Percentiles rank a stretch among this genome's conserved stretches.
These are phyloP conservation scores for Chloroceryle amazona DNA, from an alignment of 2,797 vertebrate genomes.

Conservation along the genomic window DNA sequence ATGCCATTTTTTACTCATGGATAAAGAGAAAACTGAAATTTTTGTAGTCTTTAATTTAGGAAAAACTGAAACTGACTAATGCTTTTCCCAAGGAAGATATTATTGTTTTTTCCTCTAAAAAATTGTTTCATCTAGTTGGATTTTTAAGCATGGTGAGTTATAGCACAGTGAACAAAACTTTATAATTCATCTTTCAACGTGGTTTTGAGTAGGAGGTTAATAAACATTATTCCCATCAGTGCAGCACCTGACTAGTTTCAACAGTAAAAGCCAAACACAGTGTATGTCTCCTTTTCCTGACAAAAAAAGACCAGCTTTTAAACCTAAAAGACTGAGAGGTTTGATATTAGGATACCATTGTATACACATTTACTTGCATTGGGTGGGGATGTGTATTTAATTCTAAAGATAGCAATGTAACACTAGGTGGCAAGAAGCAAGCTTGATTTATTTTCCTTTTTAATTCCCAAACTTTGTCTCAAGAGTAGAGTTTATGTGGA, in stretches of 20 bases:
- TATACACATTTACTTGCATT: fast-evolving
- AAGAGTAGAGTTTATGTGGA: not conserved
- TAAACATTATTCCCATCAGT: not conserved
- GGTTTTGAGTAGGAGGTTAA: not conserved
- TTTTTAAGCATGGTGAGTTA: not conserved
- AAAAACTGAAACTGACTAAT: not conserved
- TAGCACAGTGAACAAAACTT: not conserved
- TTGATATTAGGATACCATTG: not conserved
- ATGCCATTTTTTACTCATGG: not conserved
- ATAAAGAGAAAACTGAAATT: not conserved
- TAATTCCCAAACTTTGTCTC: not conserved
- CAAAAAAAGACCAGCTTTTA: not conserved
- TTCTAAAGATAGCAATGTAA: not conserved
- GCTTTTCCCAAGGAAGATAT: not conserved
- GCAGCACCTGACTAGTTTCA: not conserved
- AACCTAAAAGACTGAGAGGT: not conserved
- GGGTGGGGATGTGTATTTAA: not conserved
- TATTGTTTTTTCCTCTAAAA: not conserved
- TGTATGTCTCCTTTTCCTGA: not conserved
- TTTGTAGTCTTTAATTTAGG: not conserved
- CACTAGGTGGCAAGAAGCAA: not conserved
- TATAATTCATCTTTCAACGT: not conserved
- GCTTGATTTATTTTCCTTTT: not conserved
- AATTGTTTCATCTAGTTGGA: not conserved
- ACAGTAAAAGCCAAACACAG: not conserved